Evolutionary conservation across 2,888 invertebrate species (phyloP).

Genomic region (Drosophila lacicola): DNA sequence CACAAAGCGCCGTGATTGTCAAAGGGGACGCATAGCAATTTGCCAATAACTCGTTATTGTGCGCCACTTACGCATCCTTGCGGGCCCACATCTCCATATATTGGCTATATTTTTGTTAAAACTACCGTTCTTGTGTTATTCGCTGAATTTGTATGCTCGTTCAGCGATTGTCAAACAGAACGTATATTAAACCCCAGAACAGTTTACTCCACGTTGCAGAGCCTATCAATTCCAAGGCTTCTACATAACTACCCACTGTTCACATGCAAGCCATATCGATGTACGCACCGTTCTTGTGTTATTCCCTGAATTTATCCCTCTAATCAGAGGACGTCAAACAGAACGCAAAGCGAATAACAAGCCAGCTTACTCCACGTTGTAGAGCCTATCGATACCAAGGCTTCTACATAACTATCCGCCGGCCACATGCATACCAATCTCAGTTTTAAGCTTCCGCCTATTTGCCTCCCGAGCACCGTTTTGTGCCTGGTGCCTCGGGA

Average conservation of each 20-base stretch:
- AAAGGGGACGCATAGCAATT: slow-evolving; percentile 82
- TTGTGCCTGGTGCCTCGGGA: slow-evolving; percentile 71
- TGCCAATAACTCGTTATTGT: slow-evolving; percentile 81
- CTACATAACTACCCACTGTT: slow-evolving; percentile 32
- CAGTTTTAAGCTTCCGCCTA: slow-evolving; percentile 55
- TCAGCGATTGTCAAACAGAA: slow-evolving; percentile 83
- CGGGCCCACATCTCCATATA: slow-evolving; percentile 79
- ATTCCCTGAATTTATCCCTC: slow-evolving; percentile 68
- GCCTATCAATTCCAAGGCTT: too few species aligned
- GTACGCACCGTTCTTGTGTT: slow-evolving; percentile 81
- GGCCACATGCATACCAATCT: slow-evolving; percentile 15
- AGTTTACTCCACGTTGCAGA: slow-evolving; percentile 41
- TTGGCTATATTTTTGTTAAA: slow-evolving; percentile 68
- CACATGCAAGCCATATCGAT: neutral
- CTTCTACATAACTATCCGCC: slow-evolving; percentile 26
- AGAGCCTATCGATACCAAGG: slow-evolving; percentile 22
- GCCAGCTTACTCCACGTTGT: slow-evolving; percentile 42
- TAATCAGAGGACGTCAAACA: slow-evolving; percentile 80
- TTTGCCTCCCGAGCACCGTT: slow-evolving; percentile 79
- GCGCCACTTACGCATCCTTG: slow-evolving; percentile 53
- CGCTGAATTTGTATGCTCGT: slow-evolving; percentile 60
- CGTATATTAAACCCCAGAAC: slow-evolving; percentile 65
- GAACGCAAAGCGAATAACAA: slow-evolving; percentile 75
- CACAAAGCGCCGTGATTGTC: slow-evolving; percentile 79
- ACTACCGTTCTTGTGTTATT: slow-evolving; percentile 83